These are phyloP conservation scores for Fopius arisanus DNA, from an alignment of 1,140 invertebrate genomes.

Conservation along the genomic window DNA sequence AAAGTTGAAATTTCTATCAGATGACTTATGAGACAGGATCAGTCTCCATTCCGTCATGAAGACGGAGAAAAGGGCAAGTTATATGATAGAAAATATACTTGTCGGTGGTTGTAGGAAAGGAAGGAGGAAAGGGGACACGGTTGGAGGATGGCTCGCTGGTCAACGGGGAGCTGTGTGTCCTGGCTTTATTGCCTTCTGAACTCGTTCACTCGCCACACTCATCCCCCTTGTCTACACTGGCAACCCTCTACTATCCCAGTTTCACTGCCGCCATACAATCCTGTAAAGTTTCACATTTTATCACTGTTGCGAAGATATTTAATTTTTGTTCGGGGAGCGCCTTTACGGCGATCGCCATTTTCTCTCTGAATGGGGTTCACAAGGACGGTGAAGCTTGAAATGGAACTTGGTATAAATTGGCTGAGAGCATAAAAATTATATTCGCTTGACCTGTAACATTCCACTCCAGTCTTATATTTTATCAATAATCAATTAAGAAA, in stretches of 20 bases:
- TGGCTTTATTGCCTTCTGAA: constrained; percentile 35
- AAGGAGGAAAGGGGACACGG: constrained; percentile 11
- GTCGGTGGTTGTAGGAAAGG: background rate
- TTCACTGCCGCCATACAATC: constrained; percentile 34
- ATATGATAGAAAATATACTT: background rate
- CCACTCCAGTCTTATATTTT: background rate
- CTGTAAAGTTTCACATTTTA: constrained; percentile 54
- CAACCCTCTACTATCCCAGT: constrained; percentile 2
- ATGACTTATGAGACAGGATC: background rate
- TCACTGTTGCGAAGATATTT: constrained; percentile 54
- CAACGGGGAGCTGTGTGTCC: constrained; percentile 29
- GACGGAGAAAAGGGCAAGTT: background rate
- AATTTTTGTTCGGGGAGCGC: constrained; percentile 52
- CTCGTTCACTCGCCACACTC: constrained; percentile 9
- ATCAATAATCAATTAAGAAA: background rate
- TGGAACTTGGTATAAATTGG: background rate
- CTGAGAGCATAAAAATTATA: constrained; percentile 4
- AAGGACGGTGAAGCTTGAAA: background rate
- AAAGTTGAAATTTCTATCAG: too few relatives aligned
- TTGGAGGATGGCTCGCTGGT: constrained; percentile 25
- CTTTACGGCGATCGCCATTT: constrained; percentile 44
- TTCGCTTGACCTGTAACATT: background rate
- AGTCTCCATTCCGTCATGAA: background rate
- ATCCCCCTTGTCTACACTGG: constrained; percentile 4
- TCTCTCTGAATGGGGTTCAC: background rate